Evolutionary conservation across 2,797 vertebrate species (phyloP), one percentile per base, ranked within the genome.

Genomic region (Lepilemur septentrionalis): DNA sequence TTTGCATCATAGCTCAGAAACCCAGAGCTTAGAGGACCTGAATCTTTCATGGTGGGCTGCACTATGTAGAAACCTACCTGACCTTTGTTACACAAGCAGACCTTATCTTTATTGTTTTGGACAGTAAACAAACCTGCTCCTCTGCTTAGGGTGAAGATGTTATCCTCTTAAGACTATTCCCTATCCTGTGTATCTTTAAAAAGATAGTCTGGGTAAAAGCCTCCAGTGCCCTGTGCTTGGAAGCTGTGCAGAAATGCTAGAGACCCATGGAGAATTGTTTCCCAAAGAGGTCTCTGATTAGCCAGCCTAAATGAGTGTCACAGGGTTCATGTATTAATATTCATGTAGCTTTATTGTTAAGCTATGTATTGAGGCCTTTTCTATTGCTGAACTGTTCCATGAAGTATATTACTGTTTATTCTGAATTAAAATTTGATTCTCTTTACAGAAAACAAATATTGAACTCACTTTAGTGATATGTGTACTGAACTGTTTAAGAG

Each of bases 341-440:
- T 90, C n/a, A 6, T 30, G 15, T 80, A 13, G 86, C 70, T 75
- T 75, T 38, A 76, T 80, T 85, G 20, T 78, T 79, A 78, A 93
- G 35, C 35, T 46, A 20, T 12, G 82, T 89, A 14, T 67, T 61
- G 75, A 82, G 38, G 14, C 30, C 35, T 90, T 94, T 82, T 55
- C 61, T 79, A 0, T 83, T 83, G 80, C 63, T 65, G 81, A 89
- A 83, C 48, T 59, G 10, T 38, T 83, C 28, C 17, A 0, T 70
- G n/a, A 18, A 69, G 0, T 93, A 52, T 75, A 30, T 12, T 69
- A 61, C 52, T 93, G 28, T 13, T 38, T 84, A 59, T 80, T 14
- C 28, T 81, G 41, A 88, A 48, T 91, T 78, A 95, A 88, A 73
- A 87, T 72, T 93, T 72, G 46, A 38, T 55, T 94, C 35, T 89